These are phyloP conservation scores for Planococcus citri DNA, from an alignment of 1,140 invertebrate genomes.

Conservation along the genomic window DNA sequence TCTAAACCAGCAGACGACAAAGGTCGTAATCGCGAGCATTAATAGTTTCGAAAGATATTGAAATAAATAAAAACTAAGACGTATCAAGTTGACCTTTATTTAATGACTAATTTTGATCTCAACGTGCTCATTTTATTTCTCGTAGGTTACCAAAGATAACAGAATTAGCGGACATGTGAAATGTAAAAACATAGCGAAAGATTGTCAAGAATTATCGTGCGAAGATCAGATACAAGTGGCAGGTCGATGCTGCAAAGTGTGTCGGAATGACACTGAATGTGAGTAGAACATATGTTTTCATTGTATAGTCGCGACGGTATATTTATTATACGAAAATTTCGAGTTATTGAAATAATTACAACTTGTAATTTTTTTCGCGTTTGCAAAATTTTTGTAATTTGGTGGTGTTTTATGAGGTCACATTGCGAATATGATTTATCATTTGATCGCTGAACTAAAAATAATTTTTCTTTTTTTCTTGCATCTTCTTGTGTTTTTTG, in stretches of 20 bases:
- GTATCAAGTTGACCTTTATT: not conserved
- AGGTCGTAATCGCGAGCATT: too few species aligned
- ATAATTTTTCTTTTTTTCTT: too few species aligned
- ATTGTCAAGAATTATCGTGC: conserved; percentile 73
- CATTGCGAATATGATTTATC: too few species aligned
- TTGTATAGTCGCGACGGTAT: not conserved
- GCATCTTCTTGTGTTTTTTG: too few species aligned
- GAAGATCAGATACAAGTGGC: conserved; percentile 70
- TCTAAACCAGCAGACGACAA: too few species aligned
- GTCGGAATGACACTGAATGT: conserved; percentile 35
- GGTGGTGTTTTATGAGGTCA: too few species aligned
- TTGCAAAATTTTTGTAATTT: too few species aligned
- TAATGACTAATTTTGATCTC: not conserved
- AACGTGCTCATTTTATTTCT: conserved; percentile 13
- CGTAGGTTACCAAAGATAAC: conserved; percentile 75
- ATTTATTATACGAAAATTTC: not conserved
- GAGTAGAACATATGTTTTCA: not conserved
- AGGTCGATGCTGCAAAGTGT: conserved; percentile 79
- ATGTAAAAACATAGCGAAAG: conserved; percentile 78
- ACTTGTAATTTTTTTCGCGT: not conserved
- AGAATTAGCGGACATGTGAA: conserved; percentile 69
- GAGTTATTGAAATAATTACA: not conserved
- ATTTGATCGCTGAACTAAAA: too few species aligned
- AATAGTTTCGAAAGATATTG: too few species aligned
- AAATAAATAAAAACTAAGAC: too few species aligned